Conservation (phyloP, 2,797 vertebrate genomes). For the Chaetodon trifasciatus region DNA sequence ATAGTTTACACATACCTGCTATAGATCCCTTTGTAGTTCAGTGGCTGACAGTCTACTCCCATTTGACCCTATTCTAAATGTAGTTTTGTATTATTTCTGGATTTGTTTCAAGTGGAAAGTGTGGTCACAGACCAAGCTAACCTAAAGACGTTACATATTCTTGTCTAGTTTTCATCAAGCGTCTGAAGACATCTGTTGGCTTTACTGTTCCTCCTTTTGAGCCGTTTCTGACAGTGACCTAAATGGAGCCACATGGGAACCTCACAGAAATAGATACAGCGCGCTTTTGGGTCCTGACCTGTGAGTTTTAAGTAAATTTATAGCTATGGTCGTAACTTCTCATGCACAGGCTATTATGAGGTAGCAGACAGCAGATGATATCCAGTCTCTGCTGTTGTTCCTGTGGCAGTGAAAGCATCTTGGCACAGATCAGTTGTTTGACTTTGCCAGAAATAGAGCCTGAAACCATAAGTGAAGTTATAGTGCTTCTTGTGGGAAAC, state of each 20-base stretch:
- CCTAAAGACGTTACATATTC: not conserved
- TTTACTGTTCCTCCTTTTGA: not conserved
- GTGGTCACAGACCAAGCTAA: not conserved
- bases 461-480: slow-evolving; percentile 2
- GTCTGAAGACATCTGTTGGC: not conserved
- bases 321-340: slow-evolving; percentile 20
- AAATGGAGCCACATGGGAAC: slow-evolving; percentile 9
- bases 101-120: not conserved
- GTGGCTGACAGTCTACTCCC: not conserved
- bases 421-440: slow-evolving; percentile 30
- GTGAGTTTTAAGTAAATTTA: slow-evolving; percentile 13
- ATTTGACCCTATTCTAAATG: not conserved
- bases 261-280: not conserved
- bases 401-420: slow-evolving; percentile 25
- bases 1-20: not conserved
- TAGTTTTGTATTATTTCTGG: not conserved
- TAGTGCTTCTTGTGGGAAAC: slow-evolving; percentile 30
- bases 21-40: not conserved
- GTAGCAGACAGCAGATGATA: slow-evolving; percentile 17
- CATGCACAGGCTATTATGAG: slow-evolving; percentile 37
- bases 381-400: slow-evolving; percentile 27
- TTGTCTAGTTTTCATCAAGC: not conserved
- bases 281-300: not conserved
- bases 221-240: not conserved
- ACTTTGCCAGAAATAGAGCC: slow-evolving; percentile 26